These are phyloP conservation scores for Dryobates pubescens DNA, from an alignment of 2,797 vertebrate species.

Conservation along the genomic window DNA sequence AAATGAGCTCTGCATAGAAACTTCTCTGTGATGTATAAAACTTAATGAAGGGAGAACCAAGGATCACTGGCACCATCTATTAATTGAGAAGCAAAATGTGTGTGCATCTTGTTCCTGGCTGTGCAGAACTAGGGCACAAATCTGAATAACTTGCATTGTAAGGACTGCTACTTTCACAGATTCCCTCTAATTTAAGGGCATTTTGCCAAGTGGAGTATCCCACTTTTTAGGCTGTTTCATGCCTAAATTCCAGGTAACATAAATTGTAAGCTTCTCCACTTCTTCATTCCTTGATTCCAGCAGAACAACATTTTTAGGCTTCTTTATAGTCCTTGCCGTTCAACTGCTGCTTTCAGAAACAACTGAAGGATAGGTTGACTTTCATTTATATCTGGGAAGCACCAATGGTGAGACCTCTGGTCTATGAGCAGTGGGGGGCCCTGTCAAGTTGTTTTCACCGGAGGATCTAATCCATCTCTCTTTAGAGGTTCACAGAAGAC, in stretches of 20 bases:
- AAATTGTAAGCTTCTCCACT: neutral
- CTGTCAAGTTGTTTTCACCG: neutral
- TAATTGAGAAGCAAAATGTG: neutral
- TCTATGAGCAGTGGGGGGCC: neutral
- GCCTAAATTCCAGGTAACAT: neutral
- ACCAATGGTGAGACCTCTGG: neutral
- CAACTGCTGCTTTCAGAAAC: neutral
- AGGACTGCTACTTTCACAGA: neutral
- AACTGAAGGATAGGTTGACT: neutral
- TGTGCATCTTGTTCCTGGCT: neutral
- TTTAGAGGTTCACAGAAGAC: neutral
- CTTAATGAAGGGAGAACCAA: neutral
- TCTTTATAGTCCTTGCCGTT: neutral
- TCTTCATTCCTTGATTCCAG: neutral
- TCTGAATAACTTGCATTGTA: neutral
- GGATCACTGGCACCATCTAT: neutral
- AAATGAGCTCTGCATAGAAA: neutral
- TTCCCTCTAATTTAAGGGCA: neutral
- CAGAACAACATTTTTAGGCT: neutral
- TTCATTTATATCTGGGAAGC: neutral
- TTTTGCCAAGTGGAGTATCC: neutral
- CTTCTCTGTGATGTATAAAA: neutral
- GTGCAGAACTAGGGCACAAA: neutral
- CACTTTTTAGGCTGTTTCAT: neutral
- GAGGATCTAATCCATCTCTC: conserved; percentile 5